phyloP scores from a whole-genome alignment of 2,888 invertebrate genomes.

The Adineta ricciae region DNA sequence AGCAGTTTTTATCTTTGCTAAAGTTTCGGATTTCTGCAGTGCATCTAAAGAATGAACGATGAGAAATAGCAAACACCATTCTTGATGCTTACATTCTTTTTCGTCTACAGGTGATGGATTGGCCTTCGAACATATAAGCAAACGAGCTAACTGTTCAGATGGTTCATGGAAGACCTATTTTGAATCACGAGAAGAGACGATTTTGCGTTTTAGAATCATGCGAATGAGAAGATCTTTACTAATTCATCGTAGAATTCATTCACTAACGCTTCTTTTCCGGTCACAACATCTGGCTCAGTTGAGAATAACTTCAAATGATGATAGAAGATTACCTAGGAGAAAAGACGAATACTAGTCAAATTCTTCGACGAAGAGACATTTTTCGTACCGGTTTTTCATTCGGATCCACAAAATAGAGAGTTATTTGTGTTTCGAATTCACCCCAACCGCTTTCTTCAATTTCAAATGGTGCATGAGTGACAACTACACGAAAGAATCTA shows the following conservation, averaged over 20 bases:
- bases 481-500: too few species aligned
- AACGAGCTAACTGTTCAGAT: neutral
- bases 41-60: slow-evolving; percentile 62
- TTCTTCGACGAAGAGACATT: neutral
- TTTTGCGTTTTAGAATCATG: too few species aligned
- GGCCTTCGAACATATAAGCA: neutral
- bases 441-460: slow-evolving; percentile 34
- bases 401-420: slow-evolving; percentile 30
- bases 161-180: neutral
- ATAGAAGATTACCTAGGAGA: slow-evolving; percentile 80
- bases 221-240: slow-evolving; percentile 55
- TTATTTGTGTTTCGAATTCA: slow-evolving; percentile 32
- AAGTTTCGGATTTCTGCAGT: slow-evolving; percentile 60
- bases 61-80: too few species aligned
- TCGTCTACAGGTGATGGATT: neutral
- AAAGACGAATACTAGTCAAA: slow-evolving; percentile 44
- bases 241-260: slow-evolving; percentile 92
- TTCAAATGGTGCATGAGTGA: slow-evolving; percentile 31
- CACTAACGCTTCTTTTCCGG: slow-evolving; percentile 63
- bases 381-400: slow-evolving; percentile 28
- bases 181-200: too few species aligned
- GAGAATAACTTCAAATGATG: slow-evolving; percentile 88
- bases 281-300: slow-evolving; percentile 56
- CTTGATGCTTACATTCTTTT: neutral
- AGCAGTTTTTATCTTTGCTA: slow-evolving; percentile 66